Percentiles rank a stretch among this genome's conserved stretches.
Conservation (phyloP, 2,797 vertebrate genomes). For the Falco concolor region DNA sequence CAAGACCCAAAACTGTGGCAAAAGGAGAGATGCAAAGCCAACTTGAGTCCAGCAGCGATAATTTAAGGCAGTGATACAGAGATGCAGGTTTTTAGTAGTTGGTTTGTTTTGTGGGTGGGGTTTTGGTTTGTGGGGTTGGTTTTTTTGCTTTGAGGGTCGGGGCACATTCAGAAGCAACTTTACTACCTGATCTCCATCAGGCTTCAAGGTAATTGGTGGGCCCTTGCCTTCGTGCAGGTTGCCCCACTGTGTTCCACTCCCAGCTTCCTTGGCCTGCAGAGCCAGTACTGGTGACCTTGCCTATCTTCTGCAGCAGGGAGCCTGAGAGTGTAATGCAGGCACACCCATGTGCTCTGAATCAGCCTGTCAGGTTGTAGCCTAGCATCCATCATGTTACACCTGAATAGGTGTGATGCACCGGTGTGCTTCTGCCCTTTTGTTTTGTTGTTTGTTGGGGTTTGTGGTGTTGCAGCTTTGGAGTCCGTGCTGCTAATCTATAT, state of each 20-base stretch:
- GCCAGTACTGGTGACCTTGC: neutral
- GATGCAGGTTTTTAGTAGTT: too few species aligned
- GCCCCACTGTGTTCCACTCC: neutral
- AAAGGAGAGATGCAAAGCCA: conserved; percentile 5
- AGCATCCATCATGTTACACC: accelerated
- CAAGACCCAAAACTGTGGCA: neutral
- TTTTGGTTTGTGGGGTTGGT: too few species aligned
- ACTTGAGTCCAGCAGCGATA: neutral
- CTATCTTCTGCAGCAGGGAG: too few species aligned
- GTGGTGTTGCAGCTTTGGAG: neutral
- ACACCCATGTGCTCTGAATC: neutral
- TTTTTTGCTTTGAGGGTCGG: neutral
- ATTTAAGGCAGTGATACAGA: neutral
- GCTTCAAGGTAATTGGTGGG: neutral
- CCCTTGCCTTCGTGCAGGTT: neutral
- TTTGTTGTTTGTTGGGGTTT: too few species aligned
- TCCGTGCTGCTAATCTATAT: neutral
- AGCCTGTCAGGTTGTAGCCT: neutral
- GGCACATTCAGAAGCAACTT: neutral
- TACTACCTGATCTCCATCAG: neutral
- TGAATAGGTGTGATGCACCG: neutral
- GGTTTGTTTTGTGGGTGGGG: neutral
- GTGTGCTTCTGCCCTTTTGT: neutral
- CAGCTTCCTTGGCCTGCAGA: neutral
- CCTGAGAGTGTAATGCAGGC: neutral